A percentile compares a stretch with the other conserved stretches of the same genome.
Evolutionary conservation across 2,888 invertebrate species (phyloP).

Genomic region (Tribolium freemani): DNA sequence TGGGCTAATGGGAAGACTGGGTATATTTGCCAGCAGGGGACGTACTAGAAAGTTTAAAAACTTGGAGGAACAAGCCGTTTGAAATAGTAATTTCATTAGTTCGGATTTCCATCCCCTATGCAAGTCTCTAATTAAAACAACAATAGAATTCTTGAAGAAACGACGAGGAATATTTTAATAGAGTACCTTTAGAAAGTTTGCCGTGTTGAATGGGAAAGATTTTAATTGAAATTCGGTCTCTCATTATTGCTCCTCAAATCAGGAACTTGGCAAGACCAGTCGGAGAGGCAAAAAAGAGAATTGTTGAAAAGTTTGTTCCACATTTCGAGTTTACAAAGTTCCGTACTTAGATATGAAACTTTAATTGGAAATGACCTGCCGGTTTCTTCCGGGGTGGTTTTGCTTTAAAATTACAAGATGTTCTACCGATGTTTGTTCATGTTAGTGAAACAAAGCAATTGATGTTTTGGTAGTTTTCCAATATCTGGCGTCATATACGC

Average conservation of each 20-base stretch:
- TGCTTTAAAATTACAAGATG: conserved; percentile 22
- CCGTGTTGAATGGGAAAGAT: conserved; percentile 48
- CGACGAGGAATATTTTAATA: conserved; percentile 62
- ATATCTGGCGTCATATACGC: conserved; percentile 8
- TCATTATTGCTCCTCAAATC: conserved; percentile 43
- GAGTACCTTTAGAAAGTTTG: conserved; percentile 48
- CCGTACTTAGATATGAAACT: conserved; percentile 40
- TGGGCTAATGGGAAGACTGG: conserved; percentile 15
- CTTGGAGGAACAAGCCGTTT: conserved; percentile 48
- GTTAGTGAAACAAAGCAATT: neutral
- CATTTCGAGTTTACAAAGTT: conserved; percentile 38
- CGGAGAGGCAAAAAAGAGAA: conserved; percentile 24
- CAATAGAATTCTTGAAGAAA: conserved; percentile 62
- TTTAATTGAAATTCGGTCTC: conserved; percentile 51
- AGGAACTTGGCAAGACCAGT: conserved; percentile 30
- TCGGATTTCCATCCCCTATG: conserved; percentile 58
- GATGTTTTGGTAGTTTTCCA: conserved; percentile 12
- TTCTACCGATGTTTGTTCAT: neutral
- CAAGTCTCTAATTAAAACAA: conserved; percentile 62
- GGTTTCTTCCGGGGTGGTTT: conserved; percentile 19
- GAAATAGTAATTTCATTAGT: conserved; percentile 60
- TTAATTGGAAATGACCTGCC: conserved; percentile 42
- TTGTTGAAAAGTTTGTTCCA: conserved; percentile 41
- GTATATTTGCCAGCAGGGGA: neutral
- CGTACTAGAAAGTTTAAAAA: conserved; percentile 29